These are phyloP conservation scores for Cacatua alba DNA, from an alignment of 2,113 vertebrate genomes.

Conservation along the genomic window DNA sequence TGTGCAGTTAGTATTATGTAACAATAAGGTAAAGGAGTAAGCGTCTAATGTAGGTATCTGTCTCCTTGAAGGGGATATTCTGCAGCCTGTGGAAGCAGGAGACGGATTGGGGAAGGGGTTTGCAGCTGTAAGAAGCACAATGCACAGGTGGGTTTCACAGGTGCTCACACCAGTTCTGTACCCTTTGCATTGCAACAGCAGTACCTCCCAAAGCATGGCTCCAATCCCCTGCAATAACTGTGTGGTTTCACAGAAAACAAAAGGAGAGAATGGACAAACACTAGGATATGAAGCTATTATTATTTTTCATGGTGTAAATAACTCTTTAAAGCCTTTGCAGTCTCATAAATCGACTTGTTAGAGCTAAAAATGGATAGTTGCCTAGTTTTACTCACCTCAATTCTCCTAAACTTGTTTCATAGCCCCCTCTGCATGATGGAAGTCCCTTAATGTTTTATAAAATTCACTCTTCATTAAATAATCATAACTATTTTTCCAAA, in stretches of 20 bases:
- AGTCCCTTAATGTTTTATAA: not conserved
- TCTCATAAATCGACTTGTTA: not conserved
- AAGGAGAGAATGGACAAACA: not conserved
- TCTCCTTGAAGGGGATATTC: not conserved
- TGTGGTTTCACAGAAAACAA: not conserved
- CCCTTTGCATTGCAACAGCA: not conserved
- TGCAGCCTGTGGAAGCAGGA: not conserved
- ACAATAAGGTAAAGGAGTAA: no score
- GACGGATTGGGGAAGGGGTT: not conserved
- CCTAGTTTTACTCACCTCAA: not conserved
- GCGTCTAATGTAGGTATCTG: no score
- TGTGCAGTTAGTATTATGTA: no score
- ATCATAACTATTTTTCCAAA: constrained; percentile 7
- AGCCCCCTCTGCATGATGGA: not conserved
- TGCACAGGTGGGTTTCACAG: not conserved
- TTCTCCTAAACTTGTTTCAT: not conserved
- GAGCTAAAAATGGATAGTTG: not conserved
- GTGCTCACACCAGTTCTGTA: not conserved
- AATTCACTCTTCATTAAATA: constrained; percentile 7
- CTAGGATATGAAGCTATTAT: not conserved
- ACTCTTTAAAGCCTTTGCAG: not conserved
- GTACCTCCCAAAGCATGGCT: not conserved
- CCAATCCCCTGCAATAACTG: not conserved
- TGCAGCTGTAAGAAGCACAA: not conserved
- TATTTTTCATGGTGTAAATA: not conserved